These are phyloP conservation scores for Luehdorfia chinensis DNA, from an alignment of 1,140 invertebrate genomes.

Conservation along the genomic window DNA sequence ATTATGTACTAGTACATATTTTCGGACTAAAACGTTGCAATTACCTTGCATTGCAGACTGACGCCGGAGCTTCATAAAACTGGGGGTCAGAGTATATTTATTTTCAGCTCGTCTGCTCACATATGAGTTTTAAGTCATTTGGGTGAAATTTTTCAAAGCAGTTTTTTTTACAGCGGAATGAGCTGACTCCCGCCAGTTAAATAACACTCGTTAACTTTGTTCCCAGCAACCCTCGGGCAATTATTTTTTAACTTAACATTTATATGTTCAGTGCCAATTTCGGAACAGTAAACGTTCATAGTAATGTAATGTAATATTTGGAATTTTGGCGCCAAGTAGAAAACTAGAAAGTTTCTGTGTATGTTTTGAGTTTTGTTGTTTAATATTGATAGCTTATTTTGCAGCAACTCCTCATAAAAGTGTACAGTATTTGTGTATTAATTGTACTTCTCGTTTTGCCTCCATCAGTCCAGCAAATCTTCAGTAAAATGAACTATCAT, in stretches of 20 bases:
- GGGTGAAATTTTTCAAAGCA: constrained; percentile 61
- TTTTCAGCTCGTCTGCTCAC: constrained; percentile 38
- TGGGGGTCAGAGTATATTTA: constrained; percentile 38
- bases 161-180: constrained; percentile 45
- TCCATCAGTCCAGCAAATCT: too few species aligned
- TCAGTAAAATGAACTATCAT: too few species aligned
- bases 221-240: constrained; percentile 43
- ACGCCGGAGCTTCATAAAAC: constrained; percentile 50
- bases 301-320: too few species aligned
- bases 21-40: constrained; percentile 35
- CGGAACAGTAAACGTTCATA: too few species aligned
- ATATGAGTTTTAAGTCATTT: constrained; percentile 69
- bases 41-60: constrained; percentile 47
- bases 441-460: too few species aligned
- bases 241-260: constrained; percentile 63
- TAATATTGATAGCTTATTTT: too few species aligned
- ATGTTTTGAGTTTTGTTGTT: too few species aligned
- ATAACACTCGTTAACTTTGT: constrained; percentile 69
- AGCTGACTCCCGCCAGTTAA: constrained; percentile 43
- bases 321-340: too few species aligned
- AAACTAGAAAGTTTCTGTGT: too few species aligned
- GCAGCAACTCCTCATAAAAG: too few species aligned
- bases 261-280: constrained; percentile 18
- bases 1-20: constrained; percentile 23
- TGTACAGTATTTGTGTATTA: too few species aligned